phyloP scores from a whole-genome alignment of 2,113 vertebrate genomes.

The Rhinolophus ferrumequinum region DNA sequence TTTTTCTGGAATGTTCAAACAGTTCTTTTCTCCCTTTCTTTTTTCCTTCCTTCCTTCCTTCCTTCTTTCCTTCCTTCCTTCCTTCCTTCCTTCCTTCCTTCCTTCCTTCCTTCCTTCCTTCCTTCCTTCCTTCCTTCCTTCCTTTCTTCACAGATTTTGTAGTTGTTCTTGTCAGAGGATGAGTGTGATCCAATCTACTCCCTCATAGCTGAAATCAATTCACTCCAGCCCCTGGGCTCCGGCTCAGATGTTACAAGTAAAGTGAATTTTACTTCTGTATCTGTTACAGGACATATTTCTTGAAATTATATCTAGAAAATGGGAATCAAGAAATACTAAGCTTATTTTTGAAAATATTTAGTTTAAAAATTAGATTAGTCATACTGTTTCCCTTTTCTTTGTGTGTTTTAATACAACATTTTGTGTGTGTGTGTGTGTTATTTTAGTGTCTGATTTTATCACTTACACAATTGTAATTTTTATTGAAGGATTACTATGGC shows the following conservation, averaged over 20 bases:
- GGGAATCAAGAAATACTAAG: neutral
- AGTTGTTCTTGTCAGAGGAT: neutral
- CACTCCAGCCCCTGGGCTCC: accelerated
- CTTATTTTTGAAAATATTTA: constrained; percentile 19
- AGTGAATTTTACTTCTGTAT: neutral
- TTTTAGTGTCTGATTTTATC: constrained; percentile 24
- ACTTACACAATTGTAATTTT: neutral
- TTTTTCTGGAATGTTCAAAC: neutral
- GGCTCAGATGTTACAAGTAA: neutral
- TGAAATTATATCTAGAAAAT: neutral
- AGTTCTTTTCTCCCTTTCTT: neutral
- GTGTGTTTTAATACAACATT: neutral
- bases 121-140: neutral
- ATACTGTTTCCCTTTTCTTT: neutral
- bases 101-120: too few species aligned
- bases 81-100: neutral
- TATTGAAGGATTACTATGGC: neutral
- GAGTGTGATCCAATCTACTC: neutral
- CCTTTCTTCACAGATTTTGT: neutral
- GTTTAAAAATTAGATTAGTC: neutral
- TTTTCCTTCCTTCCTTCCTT: neutral
- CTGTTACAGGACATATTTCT: neutral
- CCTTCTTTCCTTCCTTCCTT: too few species aligned
- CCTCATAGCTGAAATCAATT: neutral
- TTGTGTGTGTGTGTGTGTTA: neutral